Base-by-base conservation (phyloP, 2,113 vertebrate species). In the Geothlypis trichas region DNA sequence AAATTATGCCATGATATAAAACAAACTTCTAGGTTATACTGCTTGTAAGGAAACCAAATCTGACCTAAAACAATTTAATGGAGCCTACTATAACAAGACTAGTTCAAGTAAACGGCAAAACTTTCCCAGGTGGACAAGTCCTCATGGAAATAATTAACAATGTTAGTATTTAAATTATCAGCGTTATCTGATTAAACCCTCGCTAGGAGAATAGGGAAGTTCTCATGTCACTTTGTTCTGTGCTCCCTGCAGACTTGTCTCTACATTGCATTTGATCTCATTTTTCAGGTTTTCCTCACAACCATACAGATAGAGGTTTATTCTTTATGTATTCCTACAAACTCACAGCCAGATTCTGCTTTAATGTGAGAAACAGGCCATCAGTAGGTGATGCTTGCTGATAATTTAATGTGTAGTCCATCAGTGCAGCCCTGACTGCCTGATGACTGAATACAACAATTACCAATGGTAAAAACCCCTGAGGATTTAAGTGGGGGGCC, bases 81-180 rank as follows among this genome's bases (percentile, higher is more conserved):
- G 61, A 89, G 80, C 86, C 31, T 84, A 5, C 66, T 93, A 2
- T 78, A 90, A 77, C 79, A 65, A 57, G 88, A 63, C 39, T 93
- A 44, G 73, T 81, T 87, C 68, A 75, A 97, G 76, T 84, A 89
- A 95, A 94, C 5, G 46, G 52, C 69, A 84, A 81, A 84, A 82
- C 89, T 91, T 84, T 95, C 95, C 96, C 96, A 95, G n/a, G 86
- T 92, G 93, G 69, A 82, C 73, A 92, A 87, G 33, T 95, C 95
- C 94, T 92, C 42, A 17, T 89, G 93, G 96, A 97, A 96, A 97
- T 97, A 95, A 95, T 97, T 97, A 96, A 95, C 86, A 92, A 46
- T 92, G 89, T 93, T 97, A 94, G 91, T 96, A 97, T 97, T 97
- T 97, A 97, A 97, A 95, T 97, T 95, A 96, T 97, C 76, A 3